Conservation (phyloP, 2,113 vertebrate genomes). For the Cardinalis cardinalis region DNA sequence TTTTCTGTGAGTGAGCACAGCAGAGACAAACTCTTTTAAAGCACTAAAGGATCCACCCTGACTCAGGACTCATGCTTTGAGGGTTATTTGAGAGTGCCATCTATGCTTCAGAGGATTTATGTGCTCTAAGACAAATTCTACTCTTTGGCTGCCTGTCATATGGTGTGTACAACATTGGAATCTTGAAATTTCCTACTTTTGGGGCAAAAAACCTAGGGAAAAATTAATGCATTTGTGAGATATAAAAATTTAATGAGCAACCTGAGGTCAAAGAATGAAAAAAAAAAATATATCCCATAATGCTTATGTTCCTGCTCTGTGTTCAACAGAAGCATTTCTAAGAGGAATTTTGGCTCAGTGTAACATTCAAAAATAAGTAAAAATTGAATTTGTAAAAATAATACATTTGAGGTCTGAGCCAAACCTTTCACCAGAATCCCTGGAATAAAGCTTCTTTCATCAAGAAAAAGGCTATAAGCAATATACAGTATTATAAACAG, state of each 20-base stretch:
- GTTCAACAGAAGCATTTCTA: background rate
- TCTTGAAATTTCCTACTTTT: background rate
- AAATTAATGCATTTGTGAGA: background rate
- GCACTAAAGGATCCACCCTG: background rate
- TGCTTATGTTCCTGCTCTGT: background rate
- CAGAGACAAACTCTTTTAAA: background rate
- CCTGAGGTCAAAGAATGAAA: background rate
- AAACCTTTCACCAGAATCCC: background rate
- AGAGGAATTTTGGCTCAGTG: background rate
- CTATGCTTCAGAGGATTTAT: background rate
- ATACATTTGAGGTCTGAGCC: background rate
- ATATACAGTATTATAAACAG: background rate
- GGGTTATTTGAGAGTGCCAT: background rate
- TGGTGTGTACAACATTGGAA: background rate
- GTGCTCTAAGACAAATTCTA: background rate
- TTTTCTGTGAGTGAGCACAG: background rate
- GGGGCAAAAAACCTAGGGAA: fast-evolving
- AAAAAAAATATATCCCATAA: background rate
- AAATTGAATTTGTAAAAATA: background rate
- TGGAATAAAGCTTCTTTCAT: background rate
- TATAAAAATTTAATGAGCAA: background rate
- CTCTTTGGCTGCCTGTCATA: background rate
- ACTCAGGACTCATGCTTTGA: background rate
- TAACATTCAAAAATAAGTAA: background rate
- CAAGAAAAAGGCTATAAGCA: background rate